Conservation (phyloP, 2,113 vertebrate genomes). For the Dendrocopos noguchii region DNA sequence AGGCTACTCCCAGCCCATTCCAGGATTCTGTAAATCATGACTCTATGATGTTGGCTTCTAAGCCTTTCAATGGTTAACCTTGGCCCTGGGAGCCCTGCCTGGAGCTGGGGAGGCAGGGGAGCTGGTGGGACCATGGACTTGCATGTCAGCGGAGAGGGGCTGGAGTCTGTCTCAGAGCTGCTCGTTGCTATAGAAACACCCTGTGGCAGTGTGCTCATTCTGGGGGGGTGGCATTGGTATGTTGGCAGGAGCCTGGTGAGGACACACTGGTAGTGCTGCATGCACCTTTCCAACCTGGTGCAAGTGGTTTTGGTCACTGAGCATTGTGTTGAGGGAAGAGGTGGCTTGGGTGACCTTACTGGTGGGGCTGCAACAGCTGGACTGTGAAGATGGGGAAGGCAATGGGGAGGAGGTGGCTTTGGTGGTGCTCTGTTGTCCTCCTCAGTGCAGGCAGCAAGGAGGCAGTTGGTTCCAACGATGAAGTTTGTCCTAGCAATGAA, state of each 20-base stretch:
- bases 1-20: too few species aligned
- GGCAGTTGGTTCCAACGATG: not conserved
- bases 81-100: not conserved
- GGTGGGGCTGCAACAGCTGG: not conserved
- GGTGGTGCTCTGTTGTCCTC: not conserved
- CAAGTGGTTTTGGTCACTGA: rapidly evolving
- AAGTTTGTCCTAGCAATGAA: not conserved
- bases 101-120: not conserved
- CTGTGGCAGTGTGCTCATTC: not conserved
- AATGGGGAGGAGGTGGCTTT: not conserved
- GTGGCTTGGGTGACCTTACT: rapidly evolving
- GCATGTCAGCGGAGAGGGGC: not conserved
- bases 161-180: not conserved
- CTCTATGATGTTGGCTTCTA: not conserved
- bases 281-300: not conserved
- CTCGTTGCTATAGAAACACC: conserved; percentile 13
- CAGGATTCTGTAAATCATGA: too few species aligned
- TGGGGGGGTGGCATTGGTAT: not conserved
- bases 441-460: rapidly evolving
- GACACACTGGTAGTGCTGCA: rapidly evolving
- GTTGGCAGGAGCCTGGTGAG: not conserved
- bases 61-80: not conserved
- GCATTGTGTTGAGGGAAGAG: rapidly evolving
- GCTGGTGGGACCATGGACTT: not conserved
- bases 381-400: rapidly evolving